Base-by-base conservation (phyloP, 2,113 vertebrate species). In the Craseonycteris thonglongyai region DNA sequence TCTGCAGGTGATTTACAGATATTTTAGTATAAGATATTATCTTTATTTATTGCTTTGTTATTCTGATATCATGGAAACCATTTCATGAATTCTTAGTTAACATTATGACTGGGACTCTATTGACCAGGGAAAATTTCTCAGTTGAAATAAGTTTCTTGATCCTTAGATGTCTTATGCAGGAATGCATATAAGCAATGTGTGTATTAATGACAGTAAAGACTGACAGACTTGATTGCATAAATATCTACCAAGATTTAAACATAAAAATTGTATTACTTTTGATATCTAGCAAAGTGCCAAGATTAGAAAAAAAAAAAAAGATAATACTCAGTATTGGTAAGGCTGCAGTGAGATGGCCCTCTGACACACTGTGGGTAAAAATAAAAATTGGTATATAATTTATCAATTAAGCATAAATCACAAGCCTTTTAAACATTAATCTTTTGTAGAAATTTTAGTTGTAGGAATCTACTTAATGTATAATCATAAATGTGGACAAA, bases 11-110 rank as follows among this genome's bases (percentile, higher is more conserved):
- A 82, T n/a, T 68, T 94, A 72, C 0, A 95, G 38, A 47, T 80
- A 92, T 71, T 94, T 88, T 92, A 92, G 33, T 95, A 91, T 87
- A 54, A 90, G 56, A 74, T 85, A 65, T 24, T 58, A 51, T 49
- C 68, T 88, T 61, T 90, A 72, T 47, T 80, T 88, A 61, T 81
- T 71, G 65, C 12, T 49, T 91, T 69, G 0, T 51, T 82, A 76
- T 88, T 89, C 61, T 35, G 5, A 49, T 47, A 87, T 58, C 8
- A 76, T 78, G 47, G 40, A 58, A 92, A 94, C 18, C 15, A 78
- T 68, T 76, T 92, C 6, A 83, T 74, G 33, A 88, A 16, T 84
- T 88, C 22, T 90, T 82, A 82, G 9, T 93, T 42, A 79, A 93
- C 1, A 6, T 4, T 61, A n/a, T 71, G 51, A 80, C 7, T 83